Evolutionary conservation across 2,797 vertebrate genomes (phyloP).

Genomic region (Eulemur albifrons): DNA sequence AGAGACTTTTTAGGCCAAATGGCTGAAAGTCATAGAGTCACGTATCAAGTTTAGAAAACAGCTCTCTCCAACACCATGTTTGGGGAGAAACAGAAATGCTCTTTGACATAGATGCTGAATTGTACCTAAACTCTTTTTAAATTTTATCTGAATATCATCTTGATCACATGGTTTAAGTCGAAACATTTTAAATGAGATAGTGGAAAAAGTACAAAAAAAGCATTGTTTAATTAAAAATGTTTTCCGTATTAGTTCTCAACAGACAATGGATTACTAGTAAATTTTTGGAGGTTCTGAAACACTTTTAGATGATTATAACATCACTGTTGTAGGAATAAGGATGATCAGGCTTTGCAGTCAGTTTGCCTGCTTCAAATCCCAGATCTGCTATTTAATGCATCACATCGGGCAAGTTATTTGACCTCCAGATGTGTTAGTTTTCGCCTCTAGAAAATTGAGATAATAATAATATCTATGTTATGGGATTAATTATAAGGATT

Average conservation of each 20-base stretch:
- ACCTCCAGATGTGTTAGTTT: not conserved
- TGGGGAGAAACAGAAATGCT: not conserved
- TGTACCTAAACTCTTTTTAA: not conserved
- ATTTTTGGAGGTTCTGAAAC: conserved; percentile 18
- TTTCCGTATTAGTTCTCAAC: not conserved
- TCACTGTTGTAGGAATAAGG: not conserved
- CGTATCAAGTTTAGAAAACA: not conserved
- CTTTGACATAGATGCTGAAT: not conserved
- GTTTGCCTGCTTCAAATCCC: not conserved
- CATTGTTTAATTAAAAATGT: not conserved
- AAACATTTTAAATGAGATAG: not conserved
- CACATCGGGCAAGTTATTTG: not conserved
- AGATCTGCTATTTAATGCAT: not conserved
- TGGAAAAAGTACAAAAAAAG: not conserved
- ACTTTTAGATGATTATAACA: not conserved
- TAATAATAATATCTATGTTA: not conserved
- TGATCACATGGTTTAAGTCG: not conserved
- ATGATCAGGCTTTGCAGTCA: not conserved
- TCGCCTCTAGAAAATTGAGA: not conserved
- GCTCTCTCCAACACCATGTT: not conserved
- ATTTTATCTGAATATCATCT: not conserved
- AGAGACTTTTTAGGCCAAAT: not conserved
- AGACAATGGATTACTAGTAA: not conserved
- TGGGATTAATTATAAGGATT: not conserved
- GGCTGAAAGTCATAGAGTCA: not conserved